Evolutionary conservation across 2,888 invertebrate genomes (phyloP).

Genomic region (Stegana nigrithorax): DNA sequence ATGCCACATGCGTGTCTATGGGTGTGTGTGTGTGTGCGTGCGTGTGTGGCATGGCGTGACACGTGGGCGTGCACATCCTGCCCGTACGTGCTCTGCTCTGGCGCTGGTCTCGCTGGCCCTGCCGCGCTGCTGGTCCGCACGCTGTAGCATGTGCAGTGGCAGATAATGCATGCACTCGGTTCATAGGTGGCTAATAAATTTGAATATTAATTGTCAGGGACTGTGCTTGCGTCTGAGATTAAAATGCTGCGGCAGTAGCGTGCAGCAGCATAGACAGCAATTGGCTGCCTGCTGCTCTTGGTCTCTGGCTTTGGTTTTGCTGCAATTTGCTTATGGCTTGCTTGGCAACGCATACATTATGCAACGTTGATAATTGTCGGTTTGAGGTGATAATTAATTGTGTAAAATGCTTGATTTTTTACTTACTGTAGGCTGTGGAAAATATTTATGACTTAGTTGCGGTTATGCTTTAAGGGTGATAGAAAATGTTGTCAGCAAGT

Average conservation of each 20-base stretch:
- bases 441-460: too few relatives aligned
- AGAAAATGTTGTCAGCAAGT: too few relatives aligned
- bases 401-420: slow-evolving; percentile 42
- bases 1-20: too few relatives aligned
- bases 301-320: not conserved
- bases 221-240: slow-evolving; percentile 32
- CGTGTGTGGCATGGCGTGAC: too few relatives aligned
- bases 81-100: slow-evolving; percentile 9
- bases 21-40: too few relatives aligned
- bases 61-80: too few relatives aligned
- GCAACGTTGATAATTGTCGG: slow-evolving; percentile 5
- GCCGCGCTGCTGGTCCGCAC: slow-evolving; percentile 29
- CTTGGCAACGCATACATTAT: slow-evolving; percentile 3
- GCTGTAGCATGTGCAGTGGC: slow-evolving; percentile 44
- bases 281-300: not conserved
- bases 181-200: slow-evolving; percentile 68
- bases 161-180: slow-evolving; percentile 66
- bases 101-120: slow-evolving; percentile 33
- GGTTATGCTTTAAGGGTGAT: too few relatives aligned
- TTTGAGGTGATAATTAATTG: slow-evolving; percentile 1
- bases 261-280: not conserved
- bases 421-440: slow-evolving; percentile 42
- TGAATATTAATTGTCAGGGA: slow-evolving; percentile 61
- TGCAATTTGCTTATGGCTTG: not conserved
- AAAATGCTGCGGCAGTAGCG: not conserved